Base-by-base conservation (phyloP, 2,113 vertebrate species). In the Xiphophorus couchianus region DNA sequence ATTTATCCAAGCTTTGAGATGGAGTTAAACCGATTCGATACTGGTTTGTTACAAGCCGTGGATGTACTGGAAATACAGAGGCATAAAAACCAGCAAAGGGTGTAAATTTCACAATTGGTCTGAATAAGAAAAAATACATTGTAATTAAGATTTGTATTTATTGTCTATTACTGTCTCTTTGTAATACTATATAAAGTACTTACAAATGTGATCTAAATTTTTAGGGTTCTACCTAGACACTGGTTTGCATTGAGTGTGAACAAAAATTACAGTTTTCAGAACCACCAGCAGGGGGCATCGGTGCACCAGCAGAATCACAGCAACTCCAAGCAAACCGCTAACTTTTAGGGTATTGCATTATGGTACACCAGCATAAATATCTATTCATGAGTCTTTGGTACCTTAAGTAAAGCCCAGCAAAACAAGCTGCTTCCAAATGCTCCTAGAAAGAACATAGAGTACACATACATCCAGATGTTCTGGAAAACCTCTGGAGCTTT, bases 221-320 rank as follows among this genome's bases (percentile, higher is more conserved):
- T 9, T 58, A 58, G n/a, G 48, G 5, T 51, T 51, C 17, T 51
- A 25, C 25, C 22, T 3, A 9, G 22, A 22, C 8, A 58, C 25
- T 58, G 51, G 7, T 22, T 58, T 25, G 51, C 7, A 25, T 39
- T 0, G 4, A 44, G 14, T 25, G 51, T 25, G 51, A 58, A 58
- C 51, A n/a, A 58, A 25, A 25, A 58, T 9, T 7, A 0, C 51
- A 25, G 51, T 33, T 37, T 25, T 1, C 30, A 62, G 19, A 66
- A 9, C 67, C 10, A 39, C 88, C 92, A 89, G 75, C 74, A 90
- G 92, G 74, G 4, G 90, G 90, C 78, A 88, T 81, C 74, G 90
- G 22, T 54, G 42, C 77, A 73, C 77, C 12, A 61, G 7, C 15
- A 8, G 51, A 39, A 58, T n/a, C 17, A 54, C 51, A 54, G 15